Evolutionary conservation across 37 sponge, comb jelly and placozoan genomes (phyloP), one percentile per base, ranked within the genome.

Genomic region (Chondrosia reniformis): DNA sequence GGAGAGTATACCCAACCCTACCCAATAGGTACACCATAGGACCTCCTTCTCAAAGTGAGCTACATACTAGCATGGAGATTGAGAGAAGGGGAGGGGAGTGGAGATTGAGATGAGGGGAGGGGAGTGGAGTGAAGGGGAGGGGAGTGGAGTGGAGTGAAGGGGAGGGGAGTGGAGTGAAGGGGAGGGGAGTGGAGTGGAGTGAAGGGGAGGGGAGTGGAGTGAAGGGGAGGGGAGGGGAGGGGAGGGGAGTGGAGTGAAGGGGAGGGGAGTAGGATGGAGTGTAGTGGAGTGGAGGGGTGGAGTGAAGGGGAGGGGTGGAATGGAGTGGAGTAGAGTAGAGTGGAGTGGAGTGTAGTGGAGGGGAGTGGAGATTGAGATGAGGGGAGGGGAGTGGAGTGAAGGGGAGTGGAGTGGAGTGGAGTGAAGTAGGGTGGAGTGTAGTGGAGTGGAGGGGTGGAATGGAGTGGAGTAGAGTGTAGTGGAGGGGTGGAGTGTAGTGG

Each of bases 1-100:
- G 24, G 99, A 99, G 25, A 99, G 85, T 59, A 99, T 79, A 2
- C 99, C 99, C 3, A 99, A 77, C 13, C 96, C 94, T 15, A 95
- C 76, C 99, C 99, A 99, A 81, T 95, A 99, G 34, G 75, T 42
- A 24, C 89, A 82, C 94, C 99, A 95, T 24, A 88, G 15, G 46
- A 88, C 17, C 72, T 80, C 45, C 36, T 45, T 57, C 46, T 85
- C 84, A 27, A 90, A 28, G 4, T 46, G 10, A 0, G 46, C 33
- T 19, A 92, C 76, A 79, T 80, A 89, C 90, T 84, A 82, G 28
- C 67, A n/a, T 55, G 13, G 55, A 45, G 41, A 71, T 7, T 37
- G 22, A 30, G 19, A 8, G 52, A 58, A 6, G 31, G 4, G 28
- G 39, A 45, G 33, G 19, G 33, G 52, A 15, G 52, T 19, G 52